Evolutionary conservation across 2,888 invertebrate species (phyloP).

Genomic region (Parelbella ahira): DNA sequence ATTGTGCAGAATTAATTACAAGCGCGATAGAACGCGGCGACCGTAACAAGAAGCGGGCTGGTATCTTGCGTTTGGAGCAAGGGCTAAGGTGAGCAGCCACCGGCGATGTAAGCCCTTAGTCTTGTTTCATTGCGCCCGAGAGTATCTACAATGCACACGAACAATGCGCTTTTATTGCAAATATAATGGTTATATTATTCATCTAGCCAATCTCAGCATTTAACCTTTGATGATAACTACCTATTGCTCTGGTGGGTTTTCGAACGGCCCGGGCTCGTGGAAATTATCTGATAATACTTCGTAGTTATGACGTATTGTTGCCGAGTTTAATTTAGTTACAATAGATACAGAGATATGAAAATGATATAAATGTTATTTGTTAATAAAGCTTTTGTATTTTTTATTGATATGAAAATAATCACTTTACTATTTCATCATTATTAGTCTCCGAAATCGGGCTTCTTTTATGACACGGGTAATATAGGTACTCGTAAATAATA

Average conservation of each 20-base stretch:
- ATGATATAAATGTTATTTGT: too few relatives aligned
- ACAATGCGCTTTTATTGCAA: constrained; percentile 24
- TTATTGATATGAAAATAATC: too few relatives aligned
- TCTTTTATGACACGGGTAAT: too few relatives aligned
- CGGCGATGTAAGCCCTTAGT: constrained; percentile 25
- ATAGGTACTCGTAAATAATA: too few relatives aligned
- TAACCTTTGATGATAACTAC: constrained; percentile 24
- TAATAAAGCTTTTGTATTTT: too few relatives aligned
- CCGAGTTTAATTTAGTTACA: too few relatives aligned
- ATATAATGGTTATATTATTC: constrained; percentile 27
- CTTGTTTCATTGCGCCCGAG: constrained; percentile 22
- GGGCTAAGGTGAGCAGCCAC: constrained; percentile 23
- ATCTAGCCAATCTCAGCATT: constrained; percentile 19
- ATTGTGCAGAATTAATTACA: constrained; percentile 23
- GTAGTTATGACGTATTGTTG: constrained; percentile 7
- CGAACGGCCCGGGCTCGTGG: constrained; percentile 14
- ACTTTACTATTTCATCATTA: too few relatives aligned
- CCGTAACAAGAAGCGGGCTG: constrained; percentile 26
- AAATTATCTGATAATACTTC: constrained; percentile 14
- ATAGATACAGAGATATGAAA: too few relatives aligned
- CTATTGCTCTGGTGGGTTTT: constrained; percentile 22
- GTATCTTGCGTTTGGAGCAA: constrained; percentile 19
- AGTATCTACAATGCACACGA: constrained; percentile 19
- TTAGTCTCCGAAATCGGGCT: too few relatives aligned
- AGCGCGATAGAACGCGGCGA: constrained; percentile 22